These are phyloP conservation scores for Leiothrix lutea DNA, from an alignment of 2,113 vertebrate genomes.

Conservation along the genomic window DNA sequence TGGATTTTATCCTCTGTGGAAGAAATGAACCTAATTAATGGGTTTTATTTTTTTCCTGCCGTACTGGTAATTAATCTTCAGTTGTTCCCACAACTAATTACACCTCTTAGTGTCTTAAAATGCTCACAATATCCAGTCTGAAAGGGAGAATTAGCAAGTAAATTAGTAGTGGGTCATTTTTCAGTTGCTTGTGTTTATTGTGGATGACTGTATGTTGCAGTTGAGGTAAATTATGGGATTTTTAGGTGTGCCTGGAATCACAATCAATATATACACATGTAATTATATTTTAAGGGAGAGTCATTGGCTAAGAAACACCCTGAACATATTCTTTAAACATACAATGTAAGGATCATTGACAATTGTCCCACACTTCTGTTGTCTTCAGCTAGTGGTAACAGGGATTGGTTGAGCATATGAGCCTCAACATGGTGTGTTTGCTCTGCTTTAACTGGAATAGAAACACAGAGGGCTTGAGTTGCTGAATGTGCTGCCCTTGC, in stretches of 20 bases:
- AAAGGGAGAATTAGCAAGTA: not conserved
- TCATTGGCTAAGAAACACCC: not conserved
- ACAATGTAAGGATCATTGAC: not conserved
- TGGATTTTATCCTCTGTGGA: not conserved
- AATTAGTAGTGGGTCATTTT: not conserved
- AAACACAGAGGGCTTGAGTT: not conserved
- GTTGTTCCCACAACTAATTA: conserved; percentile 17
- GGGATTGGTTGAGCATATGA: not conserved
- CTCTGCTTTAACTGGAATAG: not conserved
- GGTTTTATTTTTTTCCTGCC: not conserved
- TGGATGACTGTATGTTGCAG: not conserved
- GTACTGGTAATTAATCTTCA: conserved; percentile 4
- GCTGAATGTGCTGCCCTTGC: not conserved
- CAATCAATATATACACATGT: not conserved
- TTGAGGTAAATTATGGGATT: not conserved
- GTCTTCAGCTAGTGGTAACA: not conserved
- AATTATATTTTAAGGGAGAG: not conserved
- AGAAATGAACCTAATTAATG: not conserved
- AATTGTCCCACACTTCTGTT: not conserved
- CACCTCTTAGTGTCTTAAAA: not conserved
- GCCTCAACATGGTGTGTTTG: not conserved
- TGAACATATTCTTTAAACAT: not conserved
- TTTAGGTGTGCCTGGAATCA: not conserved
- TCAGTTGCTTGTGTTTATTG: not conserved
- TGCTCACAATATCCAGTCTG: not conserved